Evolutionary conservation across 2,888 invertebrate genomes (phyloP).

Genomic region (Caenorhabditis virilis): DNA sequence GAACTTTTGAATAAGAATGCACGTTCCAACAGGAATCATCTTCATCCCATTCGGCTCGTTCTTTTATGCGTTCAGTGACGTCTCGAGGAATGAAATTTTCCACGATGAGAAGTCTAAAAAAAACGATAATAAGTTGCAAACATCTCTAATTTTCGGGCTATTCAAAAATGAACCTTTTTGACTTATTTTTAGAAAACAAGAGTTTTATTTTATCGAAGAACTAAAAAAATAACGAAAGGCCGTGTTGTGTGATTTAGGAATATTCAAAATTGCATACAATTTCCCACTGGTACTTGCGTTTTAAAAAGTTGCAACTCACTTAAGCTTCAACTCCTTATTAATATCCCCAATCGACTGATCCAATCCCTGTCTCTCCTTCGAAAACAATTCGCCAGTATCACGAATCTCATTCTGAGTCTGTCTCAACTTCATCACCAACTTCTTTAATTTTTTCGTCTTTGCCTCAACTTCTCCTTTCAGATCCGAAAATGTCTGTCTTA

Average conservation of each 20-base stretch:
- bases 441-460: constrained; percentile 89
- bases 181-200: too few species aligned
- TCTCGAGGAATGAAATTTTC: constrained; percentile 84
- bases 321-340: constrained; percentile 84
- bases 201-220: too few species aligned
- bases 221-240: too few species aligned
- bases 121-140: too few species aligned
- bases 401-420: constrained; percentile 74
- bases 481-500: constrained; percentile 86
- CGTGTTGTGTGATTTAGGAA: too few species aligned
- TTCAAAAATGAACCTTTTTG: too few species aligned
- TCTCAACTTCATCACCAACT: constrained; percentile 80
- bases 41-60: constrained; percentile 81
- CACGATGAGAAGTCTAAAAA: constrained; percentile 75
- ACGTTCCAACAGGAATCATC: constrained; percentile 73
- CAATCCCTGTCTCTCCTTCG: constrained; percentile 86
- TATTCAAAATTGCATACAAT: too few species aligned
- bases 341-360: constrained; percentile 90
- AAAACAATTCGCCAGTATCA: constrained; percentile 85
- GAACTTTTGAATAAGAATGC: constrained; percentile 4
- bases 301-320: constrained; percentile 75
- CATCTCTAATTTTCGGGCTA: too few species aligned
- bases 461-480: constrained; percentile 95
- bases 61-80: constrained; percentile 73
- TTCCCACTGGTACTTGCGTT: too few species aligned